Percentiles rank a stretch among this genome's conserved stretches.
Evolutionary conservation across 2,888 invertebrate species (phyloP).

Genomic region (Cheilosia variabilis): DNA sequence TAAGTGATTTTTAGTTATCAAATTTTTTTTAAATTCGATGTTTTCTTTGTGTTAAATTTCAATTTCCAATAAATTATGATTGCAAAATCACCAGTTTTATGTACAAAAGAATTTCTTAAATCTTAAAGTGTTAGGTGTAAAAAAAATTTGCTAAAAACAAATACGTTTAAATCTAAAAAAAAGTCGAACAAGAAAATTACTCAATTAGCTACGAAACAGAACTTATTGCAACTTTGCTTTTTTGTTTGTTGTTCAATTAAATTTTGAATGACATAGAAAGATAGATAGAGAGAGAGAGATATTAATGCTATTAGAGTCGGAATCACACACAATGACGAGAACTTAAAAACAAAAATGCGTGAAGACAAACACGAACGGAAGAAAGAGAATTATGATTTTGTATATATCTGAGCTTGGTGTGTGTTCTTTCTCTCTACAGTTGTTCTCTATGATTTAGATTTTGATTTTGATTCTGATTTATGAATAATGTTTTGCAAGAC

Average conservation of each 20-base stretch:
- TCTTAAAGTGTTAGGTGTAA: constrained; percentile 44
- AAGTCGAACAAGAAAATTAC: constrained; percentile 24
- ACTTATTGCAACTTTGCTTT: constrained; percentile 21
- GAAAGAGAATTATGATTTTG: constrained; percentile 36
- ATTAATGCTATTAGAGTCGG: constrained; percentile 29
- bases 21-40: constrained; percentile 62
- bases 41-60: constrained; percentile 42
- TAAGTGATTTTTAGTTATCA: constrained; percentile 33
- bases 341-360: constrained; percentile 11
- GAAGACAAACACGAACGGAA: constrained; percentile 43
- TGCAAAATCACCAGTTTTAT: constrained; percentile 61
- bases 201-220: constrained; percentile 47
- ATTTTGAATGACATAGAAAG: constrained; percentile 56
- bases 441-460: constrained; percentile 38
- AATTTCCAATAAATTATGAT: constrained; percentile 47
- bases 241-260: constrained; percentile 21
- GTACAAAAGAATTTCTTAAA: constrained; percentile 56
- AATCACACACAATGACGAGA: constrained; percentile 58
- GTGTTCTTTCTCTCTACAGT: constrained; percentile 67
- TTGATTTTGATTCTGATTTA: constrained; percentile 8
- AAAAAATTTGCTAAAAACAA: constrained; percentile 80
- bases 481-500: constrained; percentile 55
- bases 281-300: constrained; percentile 25
- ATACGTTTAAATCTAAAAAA: constrained; percentile 78
- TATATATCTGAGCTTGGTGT: constrained; percentile 48